Conservation (phyloP, 2,113 vertebrate genomes). For the Climacteris rufus region DNA sequence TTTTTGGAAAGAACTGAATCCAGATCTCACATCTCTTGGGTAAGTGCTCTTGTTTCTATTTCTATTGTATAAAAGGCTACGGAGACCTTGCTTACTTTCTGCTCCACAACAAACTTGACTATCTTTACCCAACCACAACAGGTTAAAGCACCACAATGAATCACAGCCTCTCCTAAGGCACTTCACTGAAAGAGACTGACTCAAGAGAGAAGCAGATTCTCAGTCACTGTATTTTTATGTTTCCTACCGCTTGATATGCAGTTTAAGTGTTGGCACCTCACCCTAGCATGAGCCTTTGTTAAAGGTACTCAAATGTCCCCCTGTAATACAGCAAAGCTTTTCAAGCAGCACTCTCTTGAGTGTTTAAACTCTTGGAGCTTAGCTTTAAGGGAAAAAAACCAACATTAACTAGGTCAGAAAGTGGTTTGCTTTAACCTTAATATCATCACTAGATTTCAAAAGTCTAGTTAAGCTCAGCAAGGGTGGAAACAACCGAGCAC, state of each 20-base stretch:
- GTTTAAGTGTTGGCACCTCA: not conserved
- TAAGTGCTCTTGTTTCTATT: not conserved
- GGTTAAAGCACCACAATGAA: not conserved
- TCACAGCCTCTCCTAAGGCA: not conserved
- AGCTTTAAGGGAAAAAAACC: not conserved
- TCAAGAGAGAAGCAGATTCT: not conserved
- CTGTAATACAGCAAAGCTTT: not conserved
- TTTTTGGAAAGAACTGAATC: not conserved
- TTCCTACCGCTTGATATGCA: not conserved
- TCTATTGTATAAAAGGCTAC: not conserved
- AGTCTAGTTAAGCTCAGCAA: not conserved
- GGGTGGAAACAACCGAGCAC: not conserved
- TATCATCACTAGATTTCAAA: not conserved
- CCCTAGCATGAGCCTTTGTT: not conserved
- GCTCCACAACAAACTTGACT: not conserved
- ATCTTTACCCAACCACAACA: not conserved
- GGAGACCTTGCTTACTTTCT: not conserved
- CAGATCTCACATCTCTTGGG: not conserved
- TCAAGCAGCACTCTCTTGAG: not conserved
- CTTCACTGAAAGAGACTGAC: not conserved
- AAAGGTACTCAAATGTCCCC: not conserved
- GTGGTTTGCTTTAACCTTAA: not conserved
- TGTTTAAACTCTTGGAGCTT: not conserved
- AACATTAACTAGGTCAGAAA: not conserved
- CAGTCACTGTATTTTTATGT: not conserved